A percentile compares a stretch with the other conserved stretches of the same genome.
phyloP scores from a whole-genome alignment of 2,113 vertebrate genomes.

The Empidonax alnorum region DNA sequence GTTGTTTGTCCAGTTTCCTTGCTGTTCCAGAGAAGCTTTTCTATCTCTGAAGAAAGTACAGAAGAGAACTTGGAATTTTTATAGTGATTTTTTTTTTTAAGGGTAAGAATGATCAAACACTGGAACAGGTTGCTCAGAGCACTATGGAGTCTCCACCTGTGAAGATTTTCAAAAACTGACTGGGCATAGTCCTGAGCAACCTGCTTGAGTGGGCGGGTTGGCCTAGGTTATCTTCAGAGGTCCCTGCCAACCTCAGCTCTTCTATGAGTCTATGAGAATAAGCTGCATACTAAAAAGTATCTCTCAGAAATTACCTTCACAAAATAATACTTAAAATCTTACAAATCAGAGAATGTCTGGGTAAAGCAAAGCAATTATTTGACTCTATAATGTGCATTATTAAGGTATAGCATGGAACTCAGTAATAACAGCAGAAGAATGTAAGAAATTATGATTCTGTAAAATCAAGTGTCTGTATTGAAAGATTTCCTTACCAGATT shows the following conservation, averaged over 20 bases:
- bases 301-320: not conserved
- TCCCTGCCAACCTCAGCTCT: not conserved
- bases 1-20: not conserved
- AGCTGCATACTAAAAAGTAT: not conserved
- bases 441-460: not conserved
- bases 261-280: not conserved
- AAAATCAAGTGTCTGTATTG: not conserved
- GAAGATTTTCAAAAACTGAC: not conserved
- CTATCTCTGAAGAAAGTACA: not conserved
- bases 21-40: not conserved
- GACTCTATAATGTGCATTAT: not conserved
- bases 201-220: not conserved
- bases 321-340: not conserved
- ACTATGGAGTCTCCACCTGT: not conserved
- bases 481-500: not conserved
- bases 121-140: not conserved
- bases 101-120: not conserved
- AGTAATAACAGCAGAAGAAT: not conserved
- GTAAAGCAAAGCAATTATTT: not conserved
- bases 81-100: not conserved
- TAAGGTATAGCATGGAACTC: not conserved
- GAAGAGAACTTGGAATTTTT: not conserved
- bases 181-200: not conserved
- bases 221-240: not conserved
- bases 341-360: not conserved